Percentiles rank a stretch among this genome's conserved stretches.
These are phyloP conservation scores for Gallinago stenura DNA, from an alignment of 2,797 vertebrate species.

Conservation along the genomic window DNA sequence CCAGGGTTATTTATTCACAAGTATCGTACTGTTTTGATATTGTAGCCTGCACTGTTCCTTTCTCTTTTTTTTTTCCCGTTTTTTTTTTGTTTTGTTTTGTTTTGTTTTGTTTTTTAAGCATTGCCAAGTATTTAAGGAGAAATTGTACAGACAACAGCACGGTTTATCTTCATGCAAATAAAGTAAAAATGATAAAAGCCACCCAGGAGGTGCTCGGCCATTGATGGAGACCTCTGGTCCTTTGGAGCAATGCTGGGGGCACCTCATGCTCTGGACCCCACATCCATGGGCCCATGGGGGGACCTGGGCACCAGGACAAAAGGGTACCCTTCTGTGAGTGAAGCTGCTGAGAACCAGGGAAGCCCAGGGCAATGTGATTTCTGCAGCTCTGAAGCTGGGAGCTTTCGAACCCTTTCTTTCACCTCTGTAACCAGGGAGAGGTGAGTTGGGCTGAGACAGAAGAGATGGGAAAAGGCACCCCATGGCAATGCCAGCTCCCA, in stretches of 20 bases:
- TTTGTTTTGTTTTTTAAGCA: not conserved
- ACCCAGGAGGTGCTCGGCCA: not conserved
- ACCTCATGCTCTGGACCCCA: rapidly evolving
- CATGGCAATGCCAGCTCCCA: not conserved
- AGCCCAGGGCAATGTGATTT: not conserved
- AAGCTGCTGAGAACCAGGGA: not conserved
- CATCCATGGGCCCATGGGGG: not conserved
- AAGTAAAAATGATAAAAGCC: conserved; percentile 28
- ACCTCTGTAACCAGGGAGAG: not conserved
- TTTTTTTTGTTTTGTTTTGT: not conserved
- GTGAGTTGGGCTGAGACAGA: not conserved
- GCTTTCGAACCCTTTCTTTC: not conserved
- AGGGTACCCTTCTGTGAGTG: not conserved
- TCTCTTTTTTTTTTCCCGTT: not conserved
- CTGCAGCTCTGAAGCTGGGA: not conserved
- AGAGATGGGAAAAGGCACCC: not conserved
- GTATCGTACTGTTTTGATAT: conserved; percentile 48
- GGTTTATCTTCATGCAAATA: conserved; percentile 68
- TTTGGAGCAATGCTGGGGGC: not conserved
- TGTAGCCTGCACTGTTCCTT: conserved; percentile 35
- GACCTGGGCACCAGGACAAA: not conserved
- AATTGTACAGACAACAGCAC: conserved; percentile 34
- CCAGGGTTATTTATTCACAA: conserved; percentile 69
- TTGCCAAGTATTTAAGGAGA: conserved; percentile 68
- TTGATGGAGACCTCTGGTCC: not conserved